A percentile compares a stretch with the other conserved stretches of the same genome.
Conservation (phyloP, 2,797 vertebrate species). For the Mallotus villosus region DNA sequence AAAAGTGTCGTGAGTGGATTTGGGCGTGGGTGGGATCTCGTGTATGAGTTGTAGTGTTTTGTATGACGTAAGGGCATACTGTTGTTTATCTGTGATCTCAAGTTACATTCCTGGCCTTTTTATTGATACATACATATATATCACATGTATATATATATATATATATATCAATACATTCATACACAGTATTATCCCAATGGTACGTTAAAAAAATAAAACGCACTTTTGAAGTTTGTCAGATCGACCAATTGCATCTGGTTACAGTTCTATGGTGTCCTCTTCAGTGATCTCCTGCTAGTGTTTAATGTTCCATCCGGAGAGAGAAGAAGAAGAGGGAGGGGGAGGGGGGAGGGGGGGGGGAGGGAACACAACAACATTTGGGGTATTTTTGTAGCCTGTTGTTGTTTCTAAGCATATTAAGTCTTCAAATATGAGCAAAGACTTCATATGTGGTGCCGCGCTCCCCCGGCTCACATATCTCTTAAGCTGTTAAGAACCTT, state of each 20-base stretch:
- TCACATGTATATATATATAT: too few relatives aligned
- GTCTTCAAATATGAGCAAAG: neutral
- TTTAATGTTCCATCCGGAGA: slow-evolving; percentile 7
- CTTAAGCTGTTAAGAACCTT: neutral
- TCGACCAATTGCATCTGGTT: neutral
- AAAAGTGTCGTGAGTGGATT: neutral
- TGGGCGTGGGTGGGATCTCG: neutral
- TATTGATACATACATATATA: too few relatives aligned
- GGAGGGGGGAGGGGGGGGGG: too few relatives aligned
- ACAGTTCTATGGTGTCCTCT: neutral
- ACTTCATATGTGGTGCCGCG: neutral
- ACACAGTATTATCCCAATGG: neutral
- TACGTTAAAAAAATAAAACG: neutral
- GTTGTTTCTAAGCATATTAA: neutral
- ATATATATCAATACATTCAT: neutral
- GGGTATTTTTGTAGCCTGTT: neutral
- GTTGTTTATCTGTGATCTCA: neutral
- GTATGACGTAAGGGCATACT: slow-evolving; percentile 2
- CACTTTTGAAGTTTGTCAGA: slow-evolving; percentile 7
- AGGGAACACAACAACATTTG: neutral
- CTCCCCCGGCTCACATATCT: neutral
- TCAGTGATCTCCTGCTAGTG: neutral
- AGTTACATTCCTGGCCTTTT: slow-evolving; percentile 2
- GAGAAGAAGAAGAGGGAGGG: neutral
- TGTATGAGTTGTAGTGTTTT: slow-evolving; percentile 5